Evolutionary conservation across 2,797 vertebrate genomes (phyloP), one percentile per base, ranked within the genome.

Genomic region (Otolemur crassicaudatus): DNA sequence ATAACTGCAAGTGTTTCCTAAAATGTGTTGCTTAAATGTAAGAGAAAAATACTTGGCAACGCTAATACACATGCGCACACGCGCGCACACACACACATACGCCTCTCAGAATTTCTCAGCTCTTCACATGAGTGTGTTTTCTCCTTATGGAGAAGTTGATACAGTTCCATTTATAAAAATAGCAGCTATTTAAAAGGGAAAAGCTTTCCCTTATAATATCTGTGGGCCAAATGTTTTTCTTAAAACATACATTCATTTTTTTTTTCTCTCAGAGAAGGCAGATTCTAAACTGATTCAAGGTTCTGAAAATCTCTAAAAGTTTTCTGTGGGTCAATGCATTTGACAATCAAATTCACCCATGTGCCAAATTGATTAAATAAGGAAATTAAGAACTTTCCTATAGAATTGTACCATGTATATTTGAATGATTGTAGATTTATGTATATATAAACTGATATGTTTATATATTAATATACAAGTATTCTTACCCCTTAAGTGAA

Each of bases 111-210:
- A 91, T 97, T 90, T 97, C 96, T 96, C 93, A 65, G 84, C 49
- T 96, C 90, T 85, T 84, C 60, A n/a, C 29, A 87, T 88, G 91
- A 72, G 37, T 94, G 60, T 97, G 84, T 90, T 95, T 96, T 95
- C 90, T 96, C 97, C 91, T 90, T 95, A 86, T 87, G 87, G 90
- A 94, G 85, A 89, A 72, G 73, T 96, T 96, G 97, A 90, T 95
- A 58, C 86, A 29, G 75, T 86, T 96, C 96, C 96, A 97, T 91
- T 96, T 96, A 85, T 96, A 98, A 97, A 98, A 97, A 97, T 97
- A 97, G 96, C 82, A 96, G 69, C 93, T 97, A 96, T 97, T 98
- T 97, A 97, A 97, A 94, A 94, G 94, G 93, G 97, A 92, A 96
- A 91, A 90, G 79, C 90, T 96, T 96, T 94, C 69, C 75, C 10